A percentile compares a stretch with the other conserved stretches of the same genome.
phyloP scores from a whole-genome alignment of 2,888 invertebrate genomes.

The Cremastobaeus sp. region DNA sequence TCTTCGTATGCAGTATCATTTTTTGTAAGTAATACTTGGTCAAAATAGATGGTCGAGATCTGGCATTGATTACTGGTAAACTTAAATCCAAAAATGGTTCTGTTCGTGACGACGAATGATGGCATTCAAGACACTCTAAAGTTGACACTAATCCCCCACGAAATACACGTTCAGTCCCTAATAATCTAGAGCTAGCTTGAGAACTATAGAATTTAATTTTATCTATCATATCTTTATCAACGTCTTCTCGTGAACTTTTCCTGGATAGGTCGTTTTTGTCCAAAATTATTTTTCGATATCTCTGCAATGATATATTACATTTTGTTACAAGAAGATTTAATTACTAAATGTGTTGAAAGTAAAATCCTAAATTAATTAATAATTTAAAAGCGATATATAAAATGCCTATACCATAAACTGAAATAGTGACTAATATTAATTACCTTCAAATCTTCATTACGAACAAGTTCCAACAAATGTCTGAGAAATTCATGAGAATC shows the following conservation, averaged over 20 bases:
- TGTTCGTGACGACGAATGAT: constrained; percentile 89
- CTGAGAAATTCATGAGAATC: constrained; percentile 97
- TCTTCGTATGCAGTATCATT: not conserved
- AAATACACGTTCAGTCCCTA: constrained; percentile 94
- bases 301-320: too few relatives aligned
- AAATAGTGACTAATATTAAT: not conserved
- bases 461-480: constrained; percentile 92
- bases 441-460: constrained; percentile 82
- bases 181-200: constrained; percentile 87
- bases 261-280: constrained; percentile 86
- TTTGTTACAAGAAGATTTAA: too few relatives aligned
- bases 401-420: not conserved
- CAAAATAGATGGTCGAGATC: constrained; percentile 86
- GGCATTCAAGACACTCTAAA: constrained; percentile 92
- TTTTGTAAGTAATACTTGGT: constrained; percentile 63
- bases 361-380: not conserved
- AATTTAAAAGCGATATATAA: not conserved
- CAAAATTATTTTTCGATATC: constrained; percentile 90
- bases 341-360: not conserved
- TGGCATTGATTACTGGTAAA: constrained; percentile 89
- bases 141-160: constrained; percentile 95
- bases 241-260: too few relatives aligned
- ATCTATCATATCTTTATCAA: constrained; percentile 86
- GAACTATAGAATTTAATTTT: constrained; percentile 91
- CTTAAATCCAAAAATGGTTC: constrained; percentile 98